Evolutionary conservation across 35 echinoderm and acorn worm species (phyloP).

Genomic region (Stichopus chloronotus): DNA sequence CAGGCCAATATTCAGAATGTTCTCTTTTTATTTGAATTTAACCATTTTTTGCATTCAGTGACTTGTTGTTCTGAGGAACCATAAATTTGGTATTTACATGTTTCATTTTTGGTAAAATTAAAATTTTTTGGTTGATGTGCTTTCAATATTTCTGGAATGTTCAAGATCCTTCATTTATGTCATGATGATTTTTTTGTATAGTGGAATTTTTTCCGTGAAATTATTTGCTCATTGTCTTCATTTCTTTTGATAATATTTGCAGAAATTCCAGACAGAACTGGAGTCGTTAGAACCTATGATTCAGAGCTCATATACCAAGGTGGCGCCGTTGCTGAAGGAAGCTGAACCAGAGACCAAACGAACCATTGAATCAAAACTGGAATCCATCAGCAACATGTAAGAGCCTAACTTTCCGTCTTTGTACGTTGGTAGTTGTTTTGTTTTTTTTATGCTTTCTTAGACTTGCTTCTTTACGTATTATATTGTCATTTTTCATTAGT

Average conservation of each 20-base stretch:
- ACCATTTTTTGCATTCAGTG: neutral
- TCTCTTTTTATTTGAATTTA: neutral
- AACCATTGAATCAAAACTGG: conserved; percentile 78
- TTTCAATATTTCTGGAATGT: too few relatives aligned
- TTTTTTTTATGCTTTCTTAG: too few relatives aligned
- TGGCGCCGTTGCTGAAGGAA: conserved; percentile 68
- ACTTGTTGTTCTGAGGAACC: neutral
- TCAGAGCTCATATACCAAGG: conserved; percentile 56
- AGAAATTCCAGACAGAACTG: conserved; percentile 78
- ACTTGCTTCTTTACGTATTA: neutral
- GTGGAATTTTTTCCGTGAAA: too few relatives aligned
- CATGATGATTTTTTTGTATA: too few relatives aligned
- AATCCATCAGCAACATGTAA: conserved; percentile 70
- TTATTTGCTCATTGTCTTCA: too few relatives aligned
- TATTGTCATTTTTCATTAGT: neutral
- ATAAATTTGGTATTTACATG: too few relatives aligned
- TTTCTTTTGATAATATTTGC: neutral
- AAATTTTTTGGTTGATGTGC: too few relatives aligned
- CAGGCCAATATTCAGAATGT: neutral
- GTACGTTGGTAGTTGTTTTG: neutral
- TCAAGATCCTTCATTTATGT: too few relatives aligned
- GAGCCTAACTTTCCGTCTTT: neutral
- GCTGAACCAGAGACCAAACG: conserved; percentile 77
- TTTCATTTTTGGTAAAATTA: too few relatives aligned
- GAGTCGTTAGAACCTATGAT: conserved; percentile 76